A percentile compares a stretch with the other conserved stretches of the same genome.
Conservation (phyloP, 1,140 invertebrate species). For the Nephila pilipes region DNA sequence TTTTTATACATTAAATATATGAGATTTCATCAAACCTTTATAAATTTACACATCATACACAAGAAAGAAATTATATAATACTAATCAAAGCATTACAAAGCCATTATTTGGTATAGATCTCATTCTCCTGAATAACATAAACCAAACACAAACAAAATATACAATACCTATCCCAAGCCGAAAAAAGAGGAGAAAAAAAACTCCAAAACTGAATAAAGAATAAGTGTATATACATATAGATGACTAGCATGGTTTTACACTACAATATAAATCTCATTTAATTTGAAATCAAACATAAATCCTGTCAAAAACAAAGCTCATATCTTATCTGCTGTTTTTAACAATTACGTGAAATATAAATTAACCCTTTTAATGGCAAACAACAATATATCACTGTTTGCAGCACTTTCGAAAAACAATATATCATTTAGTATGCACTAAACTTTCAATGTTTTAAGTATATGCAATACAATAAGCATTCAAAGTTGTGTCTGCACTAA, state of each 20-base stretch:
- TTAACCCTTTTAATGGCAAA: no score
- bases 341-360: no score
- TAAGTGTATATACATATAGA: conserved; percentile 14
- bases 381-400: no score
- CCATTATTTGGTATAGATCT: neutral
- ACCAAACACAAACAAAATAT: neutral
- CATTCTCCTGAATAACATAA: neutral
- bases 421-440: no score
- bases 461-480: no score
- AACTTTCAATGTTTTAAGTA: no score
- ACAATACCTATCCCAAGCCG: neutral
- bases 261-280: neutral
- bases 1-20: no score
- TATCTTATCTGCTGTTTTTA: neutral
- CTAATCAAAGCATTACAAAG: neutral
- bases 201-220: neutral
- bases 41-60: neutral
- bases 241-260: neutral
- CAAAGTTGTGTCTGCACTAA: no score
- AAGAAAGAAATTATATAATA: neutral
- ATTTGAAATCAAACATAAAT: neutral
- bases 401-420: no score
- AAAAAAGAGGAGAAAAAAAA: neutral
- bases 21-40: no score
- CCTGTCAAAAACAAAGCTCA: neutral